Conservation (phyloP, 2,113 vertebrate species). For the Neolamprologus hecqui region DNA sequence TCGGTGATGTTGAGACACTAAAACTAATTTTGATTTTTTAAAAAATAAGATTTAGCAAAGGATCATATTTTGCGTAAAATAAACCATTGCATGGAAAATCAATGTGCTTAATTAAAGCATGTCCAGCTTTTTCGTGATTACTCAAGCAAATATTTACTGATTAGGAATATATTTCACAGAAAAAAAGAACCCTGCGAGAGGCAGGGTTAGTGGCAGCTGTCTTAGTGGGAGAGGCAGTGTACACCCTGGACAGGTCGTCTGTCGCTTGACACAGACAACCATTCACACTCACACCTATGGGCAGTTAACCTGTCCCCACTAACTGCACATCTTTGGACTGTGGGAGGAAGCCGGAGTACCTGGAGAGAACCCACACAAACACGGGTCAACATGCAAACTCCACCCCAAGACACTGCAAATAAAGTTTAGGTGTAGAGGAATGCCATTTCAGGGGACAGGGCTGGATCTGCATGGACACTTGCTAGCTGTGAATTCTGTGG, state of each 20-base stretch:
- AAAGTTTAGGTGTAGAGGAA: not conserved
- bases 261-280: not conserved
- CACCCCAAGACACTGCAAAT: not conserved
- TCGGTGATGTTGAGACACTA: not conserved
- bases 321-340: not conserved
- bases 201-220: not conserved
- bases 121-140: not conserved
- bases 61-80: not conserved
- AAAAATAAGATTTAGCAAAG: rapidly evolving
- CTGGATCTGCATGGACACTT: not conserved
- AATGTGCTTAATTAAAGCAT: not conserved
- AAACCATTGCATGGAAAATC: not conserved
- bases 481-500: not conserved
- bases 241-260: not conserved
- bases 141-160: not conserved
- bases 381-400: not conserved
- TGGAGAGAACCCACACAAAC: not conserved
- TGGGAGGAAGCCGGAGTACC: not conserved
- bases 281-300: not conserved
- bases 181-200: not conserved
- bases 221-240: not conserved
- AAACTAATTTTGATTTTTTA: rapidly evolving
- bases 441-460: not conserved
- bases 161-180: not conserved
- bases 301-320: not conserved